These are phyloP conservation scores for fruit fly (Drosophila melanogaster) DNA, from an alignment of 1,140 invertebrate species.

Conservation along the genomic window Release_6_plus_ISO1_MT NC_004354.4:7476001-7476500, in stretches of 20 bases:
- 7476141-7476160: slow-evolving; percentile 21
- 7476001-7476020: slow-evolving; percentile 56
- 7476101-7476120: slow-evolving; percentile 39
- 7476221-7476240: no score
- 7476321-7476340: no score
- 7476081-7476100: slow-evolving; percentile 25
- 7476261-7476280: no score
- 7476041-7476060: slow-evolving; percentile 12
- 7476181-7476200: slow-evolving; percentile 29
- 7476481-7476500: neutral
- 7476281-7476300: no score
- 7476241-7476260: no score
- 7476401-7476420: neutral
- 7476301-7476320: no score
- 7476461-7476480: neutral
- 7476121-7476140: slow-evolving; percentile 1
- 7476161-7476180: slow-evolving; percentile 35
- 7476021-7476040: neutral
- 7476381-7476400: neutral
- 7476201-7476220: neutral
- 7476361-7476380: neutral
- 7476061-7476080: slow-evolving; percentile 32
- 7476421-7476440: neutral
- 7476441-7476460: neutral
- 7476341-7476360: no score